phyloP scores from a whole-genome alignment of 2,797 vertebrate genomes.

The Pangasius macronema region DNA sequence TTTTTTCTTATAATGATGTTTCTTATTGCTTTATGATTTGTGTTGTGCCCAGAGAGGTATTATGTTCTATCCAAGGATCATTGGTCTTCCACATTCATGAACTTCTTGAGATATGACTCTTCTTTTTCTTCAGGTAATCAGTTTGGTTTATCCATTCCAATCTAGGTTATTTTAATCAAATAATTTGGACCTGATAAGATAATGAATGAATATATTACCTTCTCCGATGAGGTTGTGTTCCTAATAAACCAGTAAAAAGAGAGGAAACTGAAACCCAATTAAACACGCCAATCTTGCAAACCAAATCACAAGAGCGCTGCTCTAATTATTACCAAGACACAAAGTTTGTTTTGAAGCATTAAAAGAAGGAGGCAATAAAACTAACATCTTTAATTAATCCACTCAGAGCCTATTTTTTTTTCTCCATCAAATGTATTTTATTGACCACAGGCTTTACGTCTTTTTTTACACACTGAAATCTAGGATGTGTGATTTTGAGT shows the following conservation, averaged over 20 bases:
- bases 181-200: not conserved
- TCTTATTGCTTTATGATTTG: not conserved
- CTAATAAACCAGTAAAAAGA: not conserved
- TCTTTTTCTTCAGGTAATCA: not conserved
- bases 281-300: not conserved
- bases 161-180: slow-evolving; percentile 4
- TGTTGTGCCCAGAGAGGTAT: not conserved
- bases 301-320: slow-evolving; percentile 34
- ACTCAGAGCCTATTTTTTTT: slow-evolving; percentile 24
- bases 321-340: slow-evolving; percentile 49
- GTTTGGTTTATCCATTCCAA: not conserved
- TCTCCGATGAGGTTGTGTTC: not conserved
- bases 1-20: not conserved
- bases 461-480: not conserved
- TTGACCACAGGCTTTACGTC: not conserved
- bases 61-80: not conserved
- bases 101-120: not conserved
- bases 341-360: slow-evolving; percentile 44
- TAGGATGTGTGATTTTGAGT: slow-evolving; percentile 9
- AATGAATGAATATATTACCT: not conserved
- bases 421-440: slow-evolving; percentile 29
- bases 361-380: slow-evolving; percentile 21
- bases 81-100: not conserved
- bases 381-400: slow-evolving; percentile 35
- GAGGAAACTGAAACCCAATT: not conserved